phyloP scores from a whole-genome alignment of 2,113 vertebrate genomes.

The Geococcyx californianus region DNA sequence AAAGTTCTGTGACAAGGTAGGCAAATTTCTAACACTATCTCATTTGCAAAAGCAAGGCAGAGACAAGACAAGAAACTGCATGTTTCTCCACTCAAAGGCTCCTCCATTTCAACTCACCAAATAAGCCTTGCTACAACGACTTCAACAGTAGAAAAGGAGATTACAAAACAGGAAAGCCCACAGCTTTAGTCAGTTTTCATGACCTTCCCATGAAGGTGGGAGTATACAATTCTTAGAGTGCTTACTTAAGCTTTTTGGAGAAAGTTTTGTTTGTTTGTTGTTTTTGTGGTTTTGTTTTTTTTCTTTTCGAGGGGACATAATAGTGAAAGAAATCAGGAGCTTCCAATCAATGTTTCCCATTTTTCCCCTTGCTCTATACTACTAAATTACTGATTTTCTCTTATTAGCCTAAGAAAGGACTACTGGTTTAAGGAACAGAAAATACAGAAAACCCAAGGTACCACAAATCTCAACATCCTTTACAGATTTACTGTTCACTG shows the following conservation, averaged over 20 bases:
- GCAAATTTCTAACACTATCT: not conserved
- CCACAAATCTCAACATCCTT: not conserved
- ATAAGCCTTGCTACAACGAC: not conserved
- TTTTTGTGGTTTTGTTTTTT: not conserved
- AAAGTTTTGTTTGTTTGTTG: not conserved
- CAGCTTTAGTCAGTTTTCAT: not conserved
- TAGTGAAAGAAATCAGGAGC: not conserved
- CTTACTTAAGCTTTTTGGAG: not conserved
- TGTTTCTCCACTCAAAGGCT: not conserved
- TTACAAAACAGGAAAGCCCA: not conserved
- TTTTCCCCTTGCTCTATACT: not conserved
- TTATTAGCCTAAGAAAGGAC: not conserved
- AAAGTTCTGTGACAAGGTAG: not conserved
- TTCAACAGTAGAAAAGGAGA: not conserved
- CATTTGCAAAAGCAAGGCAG: not conserved
- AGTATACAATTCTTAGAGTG: not conserved
- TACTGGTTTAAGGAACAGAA: not conserved
- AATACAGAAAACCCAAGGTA: not conserved
- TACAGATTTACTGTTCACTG: not conserved
- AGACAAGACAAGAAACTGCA: not conserved
- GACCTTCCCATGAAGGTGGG: not conserved
- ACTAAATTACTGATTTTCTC: not conserved
- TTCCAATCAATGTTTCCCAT: not conserved
- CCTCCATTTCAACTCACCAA: not conserved
- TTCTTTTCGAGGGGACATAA: rapidly evolving